Base-by-base conservation (phyloP, 30 jellyfish, hydroid and myxozoan genomes). In the Turritopsis rubra region DNA sequence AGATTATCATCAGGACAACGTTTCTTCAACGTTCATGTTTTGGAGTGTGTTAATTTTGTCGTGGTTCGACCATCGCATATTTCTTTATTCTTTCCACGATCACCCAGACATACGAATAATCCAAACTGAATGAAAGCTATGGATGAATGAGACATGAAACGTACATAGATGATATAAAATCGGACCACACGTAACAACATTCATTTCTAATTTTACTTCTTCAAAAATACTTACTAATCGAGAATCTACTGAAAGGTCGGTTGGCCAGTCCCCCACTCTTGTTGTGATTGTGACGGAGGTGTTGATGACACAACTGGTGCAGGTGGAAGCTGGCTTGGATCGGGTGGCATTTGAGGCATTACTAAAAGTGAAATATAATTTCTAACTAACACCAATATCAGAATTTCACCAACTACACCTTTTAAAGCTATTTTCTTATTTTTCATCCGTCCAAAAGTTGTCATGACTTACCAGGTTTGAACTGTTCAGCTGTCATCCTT, bases 311-410 rank as follows among this genome's bases (percentile, higher is more conserved):
- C 29, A 18, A 79, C 29, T 28, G 98, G 98, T 29, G 88, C 82
- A 16, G 99, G 99, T 17, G 99, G 99, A 21, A 94, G 96, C 82
- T 89, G 97, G 79, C 84, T 83, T 79, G 99, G 99, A 87, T 94
- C 99, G 27, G 99, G 93, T 78, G 99, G 99, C 99, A 94, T 94
- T 79, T 94, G 99, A 26, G 99, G 99, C 97, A 94, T 94, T 17
- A 94, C 99, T 94, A 70, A 25, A 82, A 71, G 1, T 18, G 16
- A 79, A 66, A 29, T 20, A 20, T 21, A 24, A 21, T 54, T 27
- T n/a, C 28, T 65, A 0, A 18, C 0, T 0, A 60, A 60, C 73
- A 60, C 0, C n/a, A n/a, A n/a, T n/a, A n/a, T n/a, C n/a, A n/a
- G n/a, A n/a, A n/a, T n/a, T n/a, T n/a, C n/a, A n/a, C n/a, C n/a